Evolutionary conservation across 2,888 invertebrate species (phyloP), one percentile per base, ranked within the genome.

Genomic region (Silvanus unidentatus): DNA sequence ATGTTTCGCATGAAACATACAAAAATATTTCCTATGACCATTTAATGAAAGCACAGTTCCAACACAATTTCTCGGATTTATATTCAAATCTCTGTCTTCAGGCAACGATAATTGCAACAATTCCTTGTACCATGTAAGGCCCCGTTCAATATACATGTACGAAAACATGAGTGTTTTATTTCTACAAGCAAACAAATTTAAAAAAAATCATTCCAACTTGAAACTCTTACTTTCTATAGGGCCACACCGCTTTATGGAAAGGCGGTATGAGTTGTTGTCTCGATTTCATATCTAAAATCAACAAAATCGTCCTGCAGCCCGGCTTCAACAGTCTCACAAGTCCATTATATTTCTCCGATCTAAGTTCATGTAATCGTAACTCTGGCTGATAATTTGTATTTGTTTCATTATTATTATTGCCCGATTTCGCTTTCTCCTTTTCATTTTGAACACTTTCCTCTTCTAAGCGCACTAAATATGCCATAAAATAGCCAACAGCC

Each of bases 1-100:
- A 72, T 95, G 94, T 73, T 92, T 95, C 45, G 93, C 93, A 75
- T 99, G 98, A 75, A 96, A 99, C 78, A 99, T 95, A 71, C 95
- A 97, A 76, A 95, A 98, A 77, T 98, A 97, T 74, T 94, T 93
- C 52, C 97, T 80, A 74, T 94, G 92, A 15, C 98, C 97, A 74
- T 98, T 98, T 52, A 99, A 76, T 1, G 96, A 88, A 38, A 99
- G 76, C 47, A 99, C 97, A 2, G 95, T 95, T 43, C 98, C 98
- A 35, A 97, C 87, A 69, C 97, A 97, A 75, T 98, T 97, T 59
- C 93, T 82, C 14, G 94, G 91, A 77, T 97, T 98, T 48, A 99
- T 95, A 53, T 86, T 84, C 54, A 94, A 75, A 63, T 88, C 87
- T 49, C 84, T 78, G 35, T 84, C 81, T 61, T 90, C 88, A 43